Conservation (phyloP, 2,888 invertebrate genomes). For the Conchocele bisecta region DNA sequence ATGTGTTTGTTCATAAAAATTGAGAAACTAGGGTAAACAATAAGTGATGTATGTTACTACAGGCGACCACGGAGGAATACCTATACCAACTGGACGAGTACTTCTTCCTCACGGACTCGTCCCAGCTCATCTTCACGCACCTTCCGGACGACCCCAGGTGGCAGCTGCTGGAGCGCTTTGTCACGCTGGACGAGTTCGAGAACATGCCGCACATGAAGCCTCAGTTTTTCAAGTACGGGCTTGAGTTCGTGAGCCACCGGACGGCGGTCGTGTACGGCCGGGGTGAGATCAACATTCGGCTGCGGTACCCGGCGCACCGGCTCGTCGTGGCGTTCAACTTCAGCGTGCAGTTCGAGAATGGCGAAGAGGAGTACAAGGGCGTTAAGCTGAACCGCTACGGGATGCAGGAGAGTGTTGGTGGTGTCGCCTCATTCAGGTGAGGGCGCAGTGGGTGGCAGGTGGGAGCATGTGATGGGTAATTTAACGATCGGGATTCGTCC, state of each 20-base stretch:
- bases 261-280: constrained; percentile 80
- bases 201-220: constrained; percentile 83
- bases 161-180: constrained; percentile 80
- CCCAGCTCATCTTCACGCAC: constrained; percentile 82
- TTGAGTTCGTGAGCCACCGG: constrained; percentile 82
- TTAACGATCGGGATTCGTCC: too few relatives aligned
- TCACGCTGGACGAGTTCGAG: constrained; percentile 81
- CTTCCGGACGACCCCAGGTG: constrained; percentile 82
- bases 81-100: constrained; percentile 82
- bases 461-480: too few relatives aligned
- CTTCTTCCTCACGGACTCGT: constrained; percentile 82
- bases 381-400: constrained; percentile 80
- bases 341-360: constrained; percentile 80
- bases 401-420: constrained; percentile 81
- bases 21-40: too few relatives aligned
- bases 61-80: constrained; percentile 79
- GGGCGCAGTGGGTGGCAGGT: too few relatives aligned
- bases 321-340: constrained; percentile 82
- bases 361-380: constrained; percentile 76
- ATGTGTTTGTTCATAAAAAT: too few relatives aligned
- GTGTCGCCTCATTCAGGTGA: constrained; percentile 81
- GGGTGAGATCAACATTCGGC: constrained; percentile 79
- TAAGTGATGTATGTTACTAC: too few relatives aligned
- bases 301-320: constrained; percentile 79
- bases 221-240: constrained; percentile 82